Conservation (phyloP, 2,113 vertebrate genomes). For the Xenopus borealis region DNA sequence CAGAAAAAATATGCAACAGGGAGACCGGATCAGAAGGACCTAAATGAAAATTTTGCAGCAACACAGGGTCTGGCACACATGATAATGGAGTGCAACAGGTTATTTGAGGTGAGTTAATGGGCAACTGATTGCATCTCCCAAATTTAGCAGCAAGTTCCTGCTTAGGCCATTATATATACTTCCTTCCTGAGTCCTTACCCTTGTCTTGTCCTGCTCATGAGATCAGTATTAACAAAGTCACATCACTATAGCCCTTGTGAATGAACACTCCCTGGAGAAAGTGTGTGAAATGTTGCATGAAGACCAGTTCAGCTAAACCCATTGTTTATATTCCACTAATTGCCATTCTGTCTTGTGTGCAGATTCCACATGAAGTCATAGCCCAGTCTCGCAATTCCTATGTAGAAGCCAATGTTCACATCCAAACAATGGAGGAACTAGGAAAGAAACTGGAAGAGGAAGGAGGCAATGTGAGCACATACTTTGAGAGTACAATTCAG, state of each 20-base stretch:
- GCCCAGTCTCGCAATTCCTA: conserved; percentile 89
- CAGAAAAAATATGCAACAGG: conserved; percentile 95
- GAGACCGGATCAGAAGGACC: conserved; percentile 95
- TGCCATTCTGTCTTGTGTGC: background rate
- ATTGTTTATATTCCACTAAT: background rate
- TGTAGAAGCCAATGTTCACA: conserved; percentile 82
- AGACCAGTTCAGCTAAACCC: background rate
- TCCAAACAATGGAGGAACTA: conserved; percentile 80
- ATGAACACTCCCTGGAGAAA: too few relatives aligned
- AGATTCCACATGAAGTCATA: conserved; percentile 92
- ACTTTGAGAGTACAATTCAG: conserved; percentile 80
- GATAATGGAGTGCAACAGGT: conserved; percentile 89
- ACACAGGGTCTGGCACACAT: conserved; percentile 95
- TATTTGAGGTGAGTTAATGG: conserved; percentile 83
- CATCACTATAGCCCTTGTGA: too few relatives aligned
- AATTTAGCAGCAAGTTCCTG: background rate
- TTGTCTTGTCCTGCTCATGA: too few relatives aligned
- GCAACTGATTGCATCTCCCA: background rate
- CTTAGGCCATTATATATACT: too few relatives aligned
- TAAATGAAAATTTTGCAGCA: conserved; percentile 93
- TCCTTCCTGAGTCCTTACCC: too few relatives aligned
- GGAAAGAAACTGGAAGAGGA: conserved; percentile 82
- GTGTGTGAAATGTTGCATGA: too few relatives aligned
- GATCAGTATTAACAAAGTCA: too few relatives aligned
- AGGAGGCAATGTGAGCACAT: conserved; percentile 72